phyloP scores from a whole-genome alignment of 2,113 vertebrate species.

The Pseudopodoces humilis region DNA sequence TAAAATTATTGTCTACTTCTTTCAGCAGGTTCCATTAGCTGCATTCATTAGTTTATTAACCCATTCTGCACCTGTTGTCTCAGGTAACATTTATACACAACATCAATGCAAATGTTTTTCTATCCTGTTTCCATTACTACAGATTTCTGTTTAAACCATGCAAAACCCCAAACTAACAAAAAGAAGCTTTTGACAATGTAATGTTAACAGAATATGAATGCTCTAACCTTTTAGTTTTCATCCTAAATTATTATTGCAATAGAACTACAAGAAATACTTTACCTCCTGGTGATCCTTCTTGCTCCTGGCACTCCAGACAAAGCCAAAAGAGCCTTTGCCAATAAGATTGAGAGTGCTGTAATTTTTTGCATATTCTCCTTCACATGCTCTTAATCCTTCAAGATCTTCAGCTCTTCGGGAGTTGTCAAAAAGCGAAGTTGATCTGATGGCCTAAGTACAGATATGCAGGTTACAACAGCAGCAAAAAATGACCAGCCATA shows the following conservation, averaged over 20 bases:
- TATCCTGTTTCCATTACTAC: neutral
- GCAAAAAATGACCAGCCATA: neutral
- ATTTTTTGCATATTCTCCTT: conserved; percentile 82
- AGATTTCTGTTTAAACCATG: neutral
- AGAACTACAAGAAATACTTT: conserved; percentile 11
- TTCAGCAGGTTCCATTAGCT: neutral
- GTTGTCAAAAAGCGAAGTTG: conserved; percentile 68
- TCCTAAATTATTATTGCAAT: neutral
- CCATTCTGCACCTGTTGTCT: neutral
- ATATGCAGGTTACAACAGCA: neutral
- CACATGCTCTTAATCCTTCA: conserved; percentile 83
- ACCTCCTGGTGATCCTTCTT: conserved; percentile 82
- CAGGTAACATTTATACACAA: neutral
- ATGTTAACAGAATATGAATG: neutral
- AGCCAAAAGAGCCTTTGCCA: conserved; percentile 92
- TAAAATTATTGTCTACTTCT: neutral
- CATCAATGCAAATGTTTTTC: neutral
- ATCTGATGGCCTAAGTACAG: conserved; percentile 66
- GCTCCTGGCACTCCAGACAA: conserved; percentile 86
- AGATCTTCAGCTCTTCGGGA: conserved; percentile 75
- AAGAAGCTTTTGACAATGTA: neutral
- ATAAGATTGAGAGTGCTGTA: conserved; percentile 82
- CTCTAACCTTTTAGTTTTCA: neutral
- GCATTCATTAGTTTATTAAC: neutral
- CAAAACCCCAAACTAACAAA: neutral